phyloP scores from a whole-genome alignment of 2,888 invertebrate genomes.

The Piscicola geometra region DNA sequence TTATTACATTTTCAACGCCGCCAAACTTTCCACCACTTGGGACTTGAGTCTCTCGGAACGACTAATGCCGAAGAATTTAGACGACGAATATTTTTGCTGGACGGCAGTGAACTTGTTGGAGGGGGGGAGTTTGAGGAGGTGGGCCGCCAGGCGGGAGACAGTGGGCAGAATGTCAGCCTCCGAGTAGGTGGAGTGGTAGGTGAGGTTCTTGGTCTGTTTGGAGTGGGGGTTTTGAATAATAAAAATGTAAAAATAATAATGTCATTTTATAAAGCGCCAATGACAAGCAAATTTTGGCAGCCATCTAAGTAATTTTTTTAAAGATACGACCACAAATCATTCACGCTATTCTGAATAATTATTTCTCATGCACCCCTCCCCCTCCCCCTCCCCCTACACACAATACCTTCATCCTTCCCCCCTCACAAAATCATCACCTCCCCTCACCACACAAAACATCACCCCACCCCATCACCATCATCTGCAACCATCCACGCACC shows the following conservation, averaged over 20 bases:
- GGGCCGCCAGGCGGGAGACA: slow-evolving; percentile 66
- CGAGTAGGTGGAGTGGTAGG: slow-evolving; percentile 72
- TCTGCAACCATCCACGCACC: slow-evolving; percentile 46
- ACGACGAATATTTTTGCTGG: slow-evolving; percentile 55
- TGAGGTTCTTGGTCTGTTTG: slow-evolving; percentile 57
- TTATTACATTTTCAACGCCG: too few species aligned
- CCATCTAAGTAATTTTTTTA: neutral
- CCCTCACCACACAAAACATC: too few species aligned
- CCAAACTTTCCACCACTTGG: neutral
- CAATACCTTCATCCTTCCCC: too few species aligned
- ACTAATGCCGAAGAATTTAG: slow-evolving; percentile 52
- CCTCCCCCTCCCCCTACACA: too few species aligned
- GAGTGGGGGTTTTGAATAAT: neutral
- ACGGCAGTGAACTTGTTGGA: slow-evolving; percentile 61
- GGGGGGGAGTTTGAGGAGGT: slow-evolving; percentile 67
- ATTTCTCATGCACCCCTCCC: too few species aligned
- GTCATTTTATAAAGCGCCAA: too few species aligned
- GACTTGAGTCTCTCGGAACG: slow-evolving; percentile 38
- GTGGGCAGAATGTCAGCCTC: slow-evolving; percentile 67
- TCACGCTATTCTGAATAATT: too few species aligned
- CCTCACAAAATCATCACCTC: too few species aligned
- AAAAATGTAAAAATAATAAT: neutral
- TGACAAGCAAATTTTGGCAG: neutral
- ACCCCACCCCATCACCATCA: too few species aligned
- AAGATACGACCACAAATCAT: too few species aligned